These are phyloP conservation scores for Diloba caeruleocephala DNA, from an alignment of 2,888 invertebrate species.

Conservation along the genomic window DNA sequence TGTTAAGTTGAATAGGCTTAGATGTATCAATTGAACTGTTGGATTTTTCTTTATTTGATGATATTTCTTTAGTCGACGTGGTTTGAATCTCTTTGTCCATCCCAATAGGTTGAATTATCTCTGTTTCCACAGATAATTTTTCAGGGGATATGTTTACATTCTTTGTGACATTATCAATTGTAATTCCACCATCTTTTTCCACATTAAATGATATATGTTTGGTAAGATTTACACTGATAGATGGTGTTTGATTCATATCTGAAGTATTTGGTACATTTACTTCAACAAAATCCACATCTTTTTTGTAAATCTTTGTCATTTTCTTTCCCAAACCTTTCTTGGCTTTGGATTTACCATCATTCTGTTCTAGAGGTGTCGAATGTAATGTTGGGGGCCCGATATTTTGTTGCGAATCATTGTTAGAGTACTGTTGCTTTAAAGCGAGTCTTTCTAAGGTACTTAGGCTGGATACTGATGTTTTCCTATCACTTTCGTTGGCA, in stretches of 20 bases:
- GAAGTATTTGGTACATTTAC: conserved; percentile 73
- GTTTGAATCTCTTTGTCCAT: conserved; percentile 82
- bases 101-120: conserved; percentile 54
- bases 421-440: conserved; percentile 84
- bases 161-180: conserved; percentile 69
- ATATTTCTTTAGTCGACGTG: conserved; percentile 56
- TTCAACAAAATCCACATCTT: conserved; percentile 78
- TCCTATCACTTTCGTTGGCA: conserved; percentile 88
- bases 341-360: conserved; percentile 66
- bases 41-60: conserved; percentile 36
- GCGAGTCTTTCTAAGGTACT: conserved; percentile 91
- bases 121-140: conserved; percentile 61
- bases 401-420: conserved; percentile 74
- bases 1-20: conserved; percentile 34
- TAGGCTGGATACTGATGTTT: conserved; percentile 82
- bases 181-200: conserved; percentile 76
- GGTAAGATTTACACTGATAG: conserved; percentile 82
- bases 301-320: conserved; percentile 77
- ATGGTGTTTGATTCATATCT: conserved; percentile 62
- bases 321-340: conserved; percentile 73
- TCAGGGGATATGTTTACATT: conserved; percentile 72
- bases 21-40: conserved; percentile 27
- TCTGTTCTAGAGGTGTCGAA: conserved; percentile 84
- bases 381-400: conserved; percentile 86
- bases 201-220: conserved; percentile 86